Evolutionary conservation across 1,140 invertebrate genomes (phyloP).

Genomic region (Eulimnadia texana): DNA sequence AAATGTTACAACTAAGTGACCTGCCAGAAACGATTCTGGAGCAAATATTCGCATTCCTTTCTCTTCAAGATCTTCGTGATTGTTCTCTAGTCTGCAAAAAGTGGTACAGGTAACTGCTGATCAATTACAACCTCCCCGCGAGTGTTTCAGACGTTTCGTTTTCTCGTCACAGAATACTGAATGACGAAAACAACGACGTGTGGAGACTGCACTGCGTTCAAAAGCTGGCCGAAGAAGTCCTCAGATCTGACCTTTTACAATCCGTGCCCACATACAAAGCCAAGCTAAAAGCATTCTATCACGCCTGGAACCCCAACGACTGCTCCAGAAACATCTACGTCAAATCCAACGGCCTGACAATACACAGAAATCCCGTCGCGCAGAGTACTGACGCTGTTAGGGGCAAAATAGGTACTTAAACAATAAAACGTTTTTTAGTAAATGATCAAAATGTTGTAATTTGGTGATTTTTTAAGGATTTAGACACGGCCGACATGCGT

Average conservation of each 20-base stretch:
- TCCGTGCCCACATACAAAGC: conserved; percentile 82
- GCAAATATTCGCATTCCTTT: conserved; percentile 84
- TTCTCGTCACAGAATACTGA: conserved; percentile 38
- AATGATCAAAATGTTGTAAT: conserved; percentile 2
- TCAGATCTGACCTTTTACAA: conserved; percentile 81
- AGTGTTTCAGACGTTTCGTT: background rate
- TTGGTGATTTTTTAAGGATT: conserved; percentile 45
- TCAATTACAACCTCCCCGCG: background rate
- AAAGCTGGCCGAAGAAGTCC: conserved; percentile 73
- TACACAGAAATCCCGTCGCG: conserved; percentile 94
- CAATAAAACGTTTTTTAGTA: background rate
- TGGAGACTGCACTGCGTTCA: conserved; percentile 83
- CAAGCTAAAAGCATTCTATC: conserved; percentile 84
- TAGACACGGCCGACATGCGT: conserved; percentile 80
- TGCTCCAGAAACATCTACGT: conserved; percentile 94
- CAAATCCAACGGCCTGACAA: conserved; percentile 90
- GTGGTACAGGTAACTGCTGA: conserved; percentile 53
- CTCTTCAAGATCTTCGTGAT: conserved; percentile 66
- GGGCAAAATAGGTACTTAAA: conserved; percentile 55
- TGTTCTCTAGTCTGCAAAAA: conserved; percentile 86
- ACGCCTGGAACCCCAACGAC: conserved; percentile 95
- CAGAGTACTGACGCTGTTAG: conserved; percentile 95
- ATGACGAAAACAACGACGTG: conserved; percentile 87
- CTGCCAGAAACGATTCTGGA: conserved; percentile 71
- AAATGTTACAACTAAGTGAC: conserved; percentile 1